A percentile compares a stretch with the other conserved stretches of the same genome.
phyloP scores from a whole-genome alignment of 1,140 invertebrate genomes.

The Cyrtorhinus lividipennis region DNA sequence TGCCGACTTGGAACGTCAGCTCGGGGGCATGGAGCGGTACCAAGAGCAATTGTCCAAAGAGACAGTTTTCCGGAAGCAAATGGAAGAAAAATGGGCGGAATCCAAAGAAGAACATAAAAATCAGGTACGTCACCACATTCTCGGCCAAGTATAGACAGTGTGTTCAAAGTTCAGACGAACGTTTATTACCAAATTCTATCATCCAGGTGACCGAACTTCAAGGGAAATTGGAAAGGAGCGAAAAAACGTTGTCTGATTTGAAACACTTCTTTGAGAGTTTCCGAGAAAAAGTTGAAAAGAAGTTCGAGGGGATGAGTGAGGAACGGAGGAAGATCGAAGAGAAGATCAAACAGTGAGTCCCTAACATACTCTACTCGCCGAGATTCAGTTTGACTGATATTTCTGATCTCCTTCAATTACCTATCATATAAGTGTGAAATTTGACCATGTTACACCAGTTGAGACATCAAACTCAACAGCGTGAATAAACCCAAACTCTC shows the following conservation, averaged over 20 bases:
- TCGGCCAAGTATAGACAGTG: no score
- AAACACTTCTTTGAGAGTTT: conserved; percentile 46
- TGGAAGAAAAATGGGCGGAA: conserved; percentile 74
- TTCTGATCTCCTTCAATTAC: no score
- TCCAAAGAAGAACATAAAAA: conserved; percentile 62
- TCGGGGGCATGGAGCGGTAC: conserved; percentile 41
- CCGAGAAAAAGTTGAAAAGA: conserved; percentile 45
- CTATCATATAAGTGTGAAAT: no score
- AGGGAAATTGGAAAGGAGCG: conserved; percentile 38
- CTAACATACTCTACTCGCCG: neutral
- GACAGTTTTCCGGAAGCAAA: conserved; percentile 53
- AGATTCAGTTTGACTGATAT: no score
- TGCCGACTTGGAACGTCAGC: conserved; percentile 42
- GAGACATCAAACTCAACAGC: no score
- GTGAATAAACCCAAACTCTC: no score
- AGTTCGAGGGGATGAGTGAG: conserved; percentile 47
- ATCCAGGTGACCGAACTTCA: conserved; percentile 34
- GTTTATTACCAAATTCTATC: no score
- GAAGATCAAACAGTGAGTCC: conserved; percentile 47
- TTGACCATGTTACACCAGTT: no score
- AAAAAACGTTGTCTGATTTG: conserved; percentile 46
- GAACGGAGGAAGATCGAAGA: conserved; percentile 59
- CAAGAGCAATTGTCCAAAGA: conserved; percentile 50
- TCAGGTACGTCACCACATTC: conserved; percentile 49
- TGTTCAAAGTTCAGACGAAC: no score